These are phyloP conservation scores for Microvelia longipes DNA, from an alignment of 1,140 invertebrate genomes.

Conservation along the genomic window DNA sequence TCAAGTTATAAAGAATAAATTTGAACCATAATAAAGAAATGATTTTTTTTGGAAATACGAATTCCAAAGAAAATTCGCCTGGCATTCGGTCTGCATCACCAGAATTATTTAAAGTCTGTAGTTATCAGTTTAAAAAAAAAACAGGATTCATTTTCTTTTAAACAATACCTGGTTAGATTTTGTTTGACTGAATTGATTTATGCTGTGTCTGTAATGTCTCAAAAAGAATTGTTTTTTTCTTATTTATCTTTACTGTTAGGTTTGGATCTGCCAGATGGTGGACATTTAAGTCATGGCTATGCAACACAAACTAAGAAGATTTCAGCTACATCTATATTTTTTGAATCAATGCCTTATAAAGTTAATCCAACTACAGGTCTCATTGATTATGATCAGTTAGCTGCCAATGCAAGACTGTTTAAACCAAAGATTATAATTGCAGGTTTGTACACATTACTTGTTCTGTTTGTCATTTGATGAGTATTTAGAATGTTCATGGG, in stretches of 20 bases:
- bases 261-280: conserved; percentile 88
- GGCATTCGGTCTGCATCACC: too few relatives aligned
- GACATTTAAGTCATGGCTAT: conserved; percentile 90
- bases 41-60: too few relatives aligned
- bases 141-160: too few relatives aligned
- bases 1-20: not conserved
- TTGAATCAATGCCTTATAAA: conserved; percentile 97
- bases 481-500: too few relatives aligned
- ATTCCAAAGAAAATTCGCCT: too few relatives aligned
- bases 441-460: conserved; percentile 33
- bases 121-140: too few relatives aligned
- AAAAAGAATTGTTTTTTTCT: too few relatives aligned
- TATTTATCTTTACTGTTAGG: conserved; percentile 28
- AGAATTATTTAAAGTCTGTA: too few relatives aligned
- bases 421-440: conserved; percentile 89
- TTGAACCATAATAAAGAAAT: not conserved
- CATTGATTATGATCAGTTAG: conserved; percentile 85
- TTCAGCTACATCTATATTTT: conserved; percentile 93
- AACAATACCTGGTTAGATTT: too few relatives aligned
- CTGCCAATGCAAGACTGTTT: conserved; percentile 68
- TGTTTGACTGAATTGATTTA: too few relatives aligned
- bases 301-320: conserved; percentile 82
- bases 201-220: too few relatives aligned
- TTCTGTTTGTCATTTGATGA: too few relatives aligned
- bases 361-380: conserved; percentile 69